These are phyloP conservation scores for Euphonia xanthogaster DNA, from an alignment of 2,797 vertebrate genomes.

Conservation along the genomic window DNA sequence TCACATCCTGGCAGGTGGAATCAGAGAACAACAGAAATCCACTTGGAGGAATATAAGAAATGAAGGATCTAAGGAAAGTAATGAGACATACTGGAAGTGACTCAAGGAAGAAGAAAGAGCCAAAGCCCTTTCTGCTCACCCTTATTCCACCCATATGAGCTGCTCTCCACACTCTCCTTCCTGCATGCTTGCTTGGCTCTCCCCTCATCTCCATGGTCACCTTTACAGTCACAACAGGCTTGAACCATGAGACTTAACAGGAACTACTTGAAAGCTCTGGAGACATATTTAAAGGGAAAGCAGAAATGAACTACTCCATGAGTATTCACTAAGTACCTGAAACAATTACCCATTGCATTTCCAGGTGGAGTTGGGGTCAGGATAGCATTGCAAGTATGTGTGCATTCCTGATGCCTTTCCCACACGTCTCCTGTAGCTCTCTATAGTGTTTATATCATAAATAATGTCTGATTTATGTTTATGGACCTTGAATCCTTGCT, in stretches of 20 bases:
- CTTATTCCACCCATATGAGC: rapidly evolving
- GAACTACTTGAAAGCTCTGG: neutral
- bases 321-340: neutral
- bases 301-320: neutral
- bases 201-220: neutral
- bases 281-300: neutral
- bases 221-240: neutral
- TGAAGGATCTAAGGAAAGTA: neutral
- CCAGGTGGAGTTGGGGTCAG: neutral
- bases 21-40: neutral
- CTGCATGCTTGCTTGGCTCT: neutral
- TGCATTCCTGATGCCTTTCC: neutral
- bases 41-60: neutral
- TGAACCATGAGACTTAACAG: neutral
- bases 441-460: neutral
- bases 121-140: neutral
- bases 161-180: neutral
- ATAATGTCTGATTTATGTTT: neutral
- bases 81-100: neutral
- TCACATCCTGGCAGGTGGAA: neutral
- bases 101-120: neutral
- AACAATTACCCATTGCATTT: neutral
- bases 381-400: neutral
- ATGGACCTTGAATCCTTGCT: neutral
- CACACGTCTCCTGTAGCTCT: neutral